These are phyloP conservation scores for Mimachlamys varia DNA, from an alignment of 2,888 invertebrate genomes.

Conservation along the genomic window DNA sequence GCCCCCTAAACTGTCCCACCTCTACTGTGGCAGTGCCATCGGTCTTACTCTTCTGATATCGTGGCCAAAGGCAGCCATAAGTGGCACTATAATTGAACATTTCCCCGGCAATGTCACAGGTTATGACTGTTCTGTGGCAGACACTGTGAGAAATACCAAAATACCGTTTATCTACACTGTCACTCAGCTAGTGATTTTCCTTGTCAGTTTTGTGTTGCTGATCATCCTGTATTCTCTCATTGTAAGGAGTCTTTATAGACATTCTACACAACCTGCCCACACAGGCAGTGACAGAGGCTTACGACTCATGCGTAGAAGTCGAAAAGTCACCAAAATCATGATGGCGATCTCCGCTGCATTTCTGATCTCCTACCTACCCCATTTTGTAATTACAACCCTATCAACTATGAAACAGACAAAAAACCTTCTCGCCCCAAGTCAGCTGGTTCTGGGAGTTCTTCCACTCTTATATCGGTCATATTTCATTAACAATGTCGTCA, in stretches of 20 bases:
- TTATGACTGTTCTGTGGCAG: slow-evolving; percentile 67
- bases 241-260: slow-evolving; percentile 41
- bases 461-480: slow-evolving; percentile 48
- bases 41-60: slow-evolving; percentile 63
- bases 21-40: slow-evolving; percentile 59
- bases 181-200: slow-evolving; percentile 47
- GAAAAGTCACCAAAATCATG: slow-evolving; percentile 52
- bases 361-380: slow-evolving; percentile 49
- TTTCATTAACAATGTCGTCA: slow-evolving; percentile 52
- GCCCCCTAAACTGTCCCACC: slow-evolving; percentile 60
- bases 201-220: slow-evolving; percentile 45
- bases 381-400: slow-evolving; percentile 46
- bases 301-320: slow-evolving; percentile 41
- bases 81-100: slow-evolving; percentile 43
- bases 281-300: slow-evolving; percentile 32
- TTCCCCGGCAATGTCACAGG: slow-evolving; percentile 61
- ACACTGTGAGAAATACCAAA: slow-evolving; percentile 44
- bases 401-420: slow-evolving; percentile 48
- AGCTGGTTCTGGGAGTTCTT: slow-evolving; percentile 47
- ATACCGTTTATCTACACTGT: slow-evolving; percentile 50
- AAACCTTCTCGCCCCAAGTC: slow-evolving; percentile 49
- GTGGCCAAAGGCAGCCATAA: slow-evolving; percentile 50
- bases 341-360: slow-evolving; percentile 50
- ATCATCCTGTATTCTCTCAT: slow-evolving; percentile 47
- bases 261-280: slow-evolving; percentile 42